phyloP scores from a whole-genome alignment of 1,140 invertebrate genomes.

The Drosophila asahinai region DNA sequence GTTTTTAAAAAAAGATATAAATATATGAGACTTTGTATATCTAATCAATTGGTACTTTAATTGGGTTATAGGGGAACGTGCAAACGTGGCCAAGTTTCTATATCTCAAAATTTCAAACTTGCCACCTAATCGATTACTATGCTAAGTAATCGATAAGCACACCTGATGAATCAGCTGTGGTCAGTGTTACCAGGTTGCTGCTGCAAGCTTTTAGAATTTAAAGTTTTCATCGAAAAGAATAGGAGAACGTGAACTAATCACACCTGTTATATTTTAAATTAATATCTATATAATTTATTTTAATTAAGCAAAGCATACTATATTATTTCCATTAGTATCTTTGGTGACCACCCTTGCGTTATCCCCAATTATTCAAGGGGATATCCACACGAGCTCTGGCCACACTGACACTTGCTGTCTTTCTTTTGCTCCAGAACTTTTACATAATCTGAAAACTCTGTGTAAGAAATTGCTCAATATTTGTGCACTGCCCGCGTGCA shows the following conservation, averaged over 20 bases:
- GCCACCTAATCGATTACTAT: slow-evolving; percentile 1
- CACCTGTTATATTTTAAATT: not conserved
- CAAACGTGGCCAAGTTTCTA: slow-evolving; percentile 10
- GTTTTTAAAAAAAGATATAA: slow-evolving; percentile 57
- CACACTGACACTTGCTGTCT: slow-evolving; percentile 23
- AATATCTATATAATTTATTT: not conserved
- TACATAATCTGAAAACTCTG: slow-evolving; percentile 78
- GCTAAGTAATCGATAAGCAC: not conserved
- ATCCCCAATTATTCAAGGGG: not conserved
- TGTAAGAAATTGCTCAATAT: slow-evolving; percentile 66
- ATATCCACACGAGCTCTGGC: not conserved
- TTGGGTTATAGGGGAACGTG: not conserved
- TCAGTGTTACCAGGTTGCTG: not conserved
- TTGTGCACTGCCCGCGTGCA: not conserved
- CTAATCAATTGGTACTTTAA: not conserved
- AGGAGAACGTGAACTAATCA: not conserved
- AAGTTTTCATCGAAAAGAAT: not conserved
- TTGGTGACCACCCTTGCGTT: not conserved
- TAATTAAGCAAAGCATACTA: too few relatives aligned
- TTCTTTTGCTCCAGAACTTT: slow-evolving; percentile 72
- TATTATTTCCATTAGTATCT: not conserved
- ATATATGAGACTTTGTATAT: slow-evolving; percentile 52
- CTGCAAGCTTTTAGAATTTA: not conserved
- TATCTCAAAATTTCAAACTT: not conserved
- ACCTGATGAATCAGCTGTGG: not conserved